Evolutionary conservation across 1,140 invertebrate species (phyloP).

Genomic region (Vanessa atalanta): DNA sequence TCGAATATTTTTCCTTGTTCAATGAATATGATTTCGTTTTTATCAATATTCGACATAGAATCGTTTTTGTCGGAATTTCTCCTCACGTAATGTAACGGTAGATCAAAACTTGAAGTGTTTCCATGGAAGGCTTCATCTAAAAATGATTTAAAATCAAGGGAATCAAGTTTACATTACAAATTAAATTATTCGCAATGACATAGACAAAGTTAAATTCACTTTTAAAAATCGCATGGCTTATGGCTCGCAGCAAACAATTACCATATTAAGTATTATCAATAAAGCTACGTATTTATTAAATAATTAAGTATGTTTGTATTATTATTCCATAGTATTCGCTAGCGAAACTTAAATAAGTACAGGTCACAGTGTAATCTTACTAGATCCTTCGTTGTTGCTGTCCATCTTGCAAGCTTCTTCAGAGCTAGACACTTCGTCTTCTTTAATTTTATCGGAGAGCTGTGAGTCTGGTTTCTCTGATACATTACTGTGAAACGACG

Average conservation of each 20-base stretch:
- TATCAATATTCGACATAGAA: neutral
- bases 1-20: conserved; percentile 6
- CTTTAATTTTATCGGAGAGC: conserved; percentile 77
- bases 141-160: neutral
- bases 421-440: conserved; percentile 88
- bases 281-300: neutral
- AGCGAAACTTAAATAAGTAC: neutral
- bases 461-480: conserved; percentile 58
- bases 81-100: neutral
- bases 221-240: neutral
- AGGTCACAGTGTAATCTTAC: conserved; percentile 2
- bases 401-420: conserved; percentile 81
- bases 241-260: neutral
- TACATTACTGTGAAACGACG: conserved; percentile 30
- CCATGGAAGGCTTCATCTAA: conserved; percentile 7
- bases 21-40: neutral
- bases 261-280: too few relatives aligned
- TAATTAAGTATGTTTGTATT: neutral
- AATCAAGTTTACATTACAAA: neutral
- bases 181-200: neutral
- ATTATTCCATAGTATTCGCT: neutral
- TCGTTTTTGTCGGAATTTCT: conserved; percentile 9
- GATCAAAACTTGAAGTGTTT: conserved; percentile 12
- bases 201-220: neutral
- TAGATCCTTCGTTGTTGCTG: conserved; percentile 22